Base-by-base conservation (phyloP, 2,113 vertebrate genomes). In the Rissa tridactyla region DNA sequence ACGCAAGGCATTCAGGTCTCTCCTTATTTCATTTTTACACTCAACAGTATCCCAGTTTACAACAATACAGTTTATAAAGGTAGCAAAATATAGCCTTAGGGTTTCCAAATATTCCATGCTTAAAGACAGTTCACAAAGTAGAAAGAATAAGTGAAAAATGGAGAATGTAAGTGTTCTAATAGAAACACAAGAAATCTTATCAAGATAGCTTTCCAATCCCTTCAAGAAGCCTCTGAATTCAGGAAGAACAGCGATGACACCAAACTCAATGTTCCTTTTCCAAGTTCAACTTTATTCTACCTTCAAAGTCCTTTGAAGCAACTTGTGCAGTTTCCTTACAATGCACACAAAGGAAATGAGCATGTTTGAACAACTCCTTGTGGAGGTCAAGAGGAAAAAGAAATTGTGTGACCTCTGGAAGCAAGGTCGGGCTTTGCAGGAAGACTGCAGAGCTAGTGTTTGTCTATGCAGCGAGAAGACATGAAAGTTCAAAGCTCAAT, bases 1-100 rank as follows among this genome's bases (percentile, higher is more conserved):
- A 62, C 12, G 34, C 27, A 70, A 21, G 21, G 2, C 6, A 44
- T 64, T 34, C 0, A 1, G 2, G 0, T 80, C 6, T 40, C 57
- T 91, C 36, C 36, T 76, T 69, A 85, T 85, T 88, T 81, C n/a
- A 22, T 2, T 52, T 54, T 52, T 70, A 54, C 38, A 81, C 10
- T 34, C 34, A 34, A n/a, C 5, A 8, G 15, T 34, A 36, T 42
- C 15, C 15, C 1, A 0, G 2, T 34, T 64, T 21, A 47, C 23
- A 81, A 15, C 0, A 1, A 2, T 47, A 54, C 34, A 55, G 3
- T 34, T 34, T 34, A 18, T 17, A 47, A 36, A 9, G 58, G n/a
- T 30, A 65, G 7, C 3, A 52, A 27, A 52, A 46, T 29, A 69
- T 6, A n/a, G 10, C 2, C 0, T 3, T 18, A 84, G 5, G 5